These are phyloP conservation scores for Latheticus oryzae DNA, from an alignment of 2,888 invertebrate genomes.

Conservation along the genomic window DNA sequence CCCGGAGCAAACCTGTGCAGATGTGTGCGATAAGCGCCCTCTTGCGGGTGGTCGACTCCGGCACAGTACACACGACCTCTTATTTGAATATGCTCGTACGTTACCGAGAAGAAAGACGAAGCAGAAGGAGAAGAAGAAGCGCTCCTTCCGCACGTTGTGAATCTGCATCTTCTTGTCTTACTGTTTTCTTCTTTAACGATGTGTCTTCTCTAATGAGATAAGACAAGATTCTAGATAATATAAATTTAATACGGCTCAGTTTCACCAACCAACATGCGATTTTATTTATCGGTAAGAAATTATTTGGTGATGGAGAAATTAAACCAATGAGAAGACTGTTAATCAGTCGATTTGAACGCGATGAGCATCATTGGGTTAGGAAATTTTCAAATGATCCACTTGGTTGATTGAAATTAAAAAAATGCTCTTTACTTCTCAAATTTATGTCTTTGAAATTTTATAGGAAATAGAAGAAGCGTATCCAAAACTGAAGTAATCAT, in stretches of 20 bases:
- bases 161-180: slow-evolving; percentile 57
- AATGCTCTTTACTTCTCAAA: too few species aligned
- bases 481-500: too few species aligned
- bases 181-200: slow-evolving; percentile 61
- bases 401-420: too few species aligned
- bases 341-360: too few species aligned
- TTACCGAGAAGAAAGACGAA: too few species aligned
- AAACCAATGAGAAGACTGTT: too few species aligned
- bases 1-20: slow-evolving; percentile 57
- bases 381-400: too few species aligned
- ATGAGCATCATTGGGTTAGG: too few species aligned
- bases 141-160: slow-evolving; percentile 51
- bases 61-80: slow-evolving; percentile 60
- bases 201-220: slow-evolving; percentile 65
- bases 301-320: too few species aligned
- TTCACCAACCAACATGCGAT: slow-evolving; percentile 48
- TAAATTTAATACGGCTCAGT: slow-evolving; percentile 62
- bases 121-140: slow-evolving; percentile 37
- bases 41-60: slow-evolving; percentile 62
- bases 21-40: slow-evolving; percentile 60
- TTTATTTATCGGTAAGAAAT: too few species aligned
- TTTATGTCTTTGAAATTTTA: too few species aligned
- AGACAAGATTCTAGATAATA: slow-evolving; percentile 64
- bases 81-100: slow-evolving; percentile 65
- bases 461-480: too few species aligned